These are phyloP conservation scores for Halictus ligatus DNA, from an alignment of 2,888 invertebrate genomes.

Conservation along the genomic window DNA sequence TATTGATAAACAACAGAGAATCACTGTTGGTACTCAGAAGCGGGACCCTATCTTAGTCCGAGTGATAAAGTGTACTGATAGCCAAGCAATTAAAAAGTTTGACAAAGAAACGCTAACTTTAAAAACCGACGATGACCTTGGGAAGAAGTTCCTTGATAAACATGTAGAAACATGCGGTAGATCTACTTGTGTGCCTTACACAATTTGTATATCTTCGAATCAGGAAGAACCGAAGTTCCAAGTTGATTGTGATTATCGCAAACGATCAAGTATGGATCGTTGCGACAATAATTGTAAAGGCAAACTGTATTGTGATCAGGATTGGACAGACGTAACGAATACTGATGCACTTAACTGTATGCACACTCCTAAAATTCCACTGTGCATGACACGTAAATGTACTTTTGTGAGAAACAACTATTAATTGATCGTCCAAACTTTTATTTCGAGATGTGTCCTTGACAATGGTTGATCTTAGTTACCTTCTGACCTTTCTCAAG, in stretches of 20 bases:
- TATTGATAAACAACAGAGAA: neutral
- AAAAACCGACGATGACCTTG: neutral
- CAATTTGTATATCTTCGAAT: neutral
- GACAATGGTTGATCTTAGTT: neutral
- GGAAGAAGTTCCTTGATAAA: slow-evolving; percentile 14
- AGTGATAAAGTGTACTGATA: slow-evolving; percentile 49
- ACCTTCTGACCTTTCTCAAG: neutral
- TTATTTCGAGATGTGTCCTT: neutral
- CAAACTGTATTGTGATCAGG: slow-evolving; percentile 11
- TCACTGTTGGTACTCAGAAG: slow-evolving; percentile 57
- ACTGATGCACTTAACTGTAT: neutral
- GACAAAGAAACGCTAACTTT: slow-evolving; percentile 48
- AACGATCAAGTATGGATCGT: neutral
- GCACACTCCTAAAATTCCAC: slow-evolving; percentile 28
- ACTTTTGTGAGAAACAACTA: slow-evolving; percentile 3
- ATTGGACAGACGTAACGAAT: slow-evolving; percentile 48
- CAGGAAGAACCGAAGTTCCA: slow-evolving; percentile 1
- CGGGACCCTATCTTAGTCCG: slow-evolving; percentile 62
- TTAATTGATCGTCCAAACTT: neutral
- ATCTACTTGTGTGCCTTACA: slow-evolving; percentile 22
- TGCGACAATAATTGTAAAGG: slow-evolving; percentile 38
- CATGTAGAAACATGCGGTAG: slow-evolving; percentile 26
- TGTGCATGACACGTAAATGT: slow-evolving; percentile 22
- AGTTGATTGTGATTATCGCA: neutral
- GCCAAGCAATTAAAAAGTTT: slow-evolving; percentile 11